A percentile compares a stretch with the other conserved stretches of the same genome.
These are phyloP conservation scores for Cyprinodon variegatus DNA, from an alignment of 2,113 vertebrate genomes.

Conservation along the genomic window DNA sequence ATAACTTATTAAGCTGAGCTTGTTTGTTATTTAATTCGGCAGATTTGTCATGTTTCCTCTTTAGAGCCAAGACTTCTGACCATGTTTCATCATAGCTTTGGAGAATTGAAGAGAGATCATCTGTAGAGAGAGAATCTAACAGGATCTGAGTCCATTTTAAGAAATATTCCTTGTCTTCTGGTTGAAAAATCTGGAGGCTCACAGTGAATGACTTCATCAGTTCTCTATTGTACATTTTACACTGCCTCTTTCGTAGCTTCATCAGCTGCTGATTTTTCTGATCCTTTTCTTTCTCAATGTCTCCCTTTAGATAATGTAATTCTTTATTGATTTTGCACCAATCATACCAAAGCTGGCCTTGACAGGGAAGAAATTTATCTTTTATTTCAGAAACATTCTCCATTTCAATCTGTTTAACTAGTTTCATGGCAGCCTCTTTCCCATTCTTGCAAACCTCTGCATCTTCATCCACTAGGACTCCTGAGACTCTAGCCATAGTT, in stretches of 20 bases:
- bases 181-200: slow-evolving; percentile 34
- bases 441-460: slow-evolving; percentile 37
- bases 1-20: slow-evolving; percentile 63
- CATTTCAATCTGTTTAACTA: slow-evolving; percentile 43
- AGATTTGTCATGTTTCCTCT: slow-evolving; percentile 45
- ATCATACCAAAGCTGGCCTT: slow-evolving; percentile 62
- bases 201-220: slow-evolving; percentile 38
- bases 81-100: slow-evolving; percentile 62
- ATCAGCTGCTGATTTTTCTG: slow-evolving; percentile 65
- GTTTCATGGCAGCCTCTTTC: slow-evolving; percentile 36
- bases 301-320: slow-evolving; percentile 61
- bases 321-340: slow-evolving; percentile 78
- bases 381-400: slow-evolving; percentile 67
- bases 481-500: slow-evolving; percentile 34
- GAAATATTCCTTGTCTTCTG: slow-evolving; percentile 68
- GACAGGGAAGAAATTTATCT: slow-evolving; percentile 40
- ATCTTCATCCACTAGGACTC: slow-evolving; percentile 71
- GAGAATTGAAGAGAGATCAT: slow-evolving; percentile 48
- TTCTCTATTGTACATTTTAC: background rate
- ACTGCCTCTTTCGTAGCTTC: slow-evolving; percentile 67
- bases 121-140: slow-evolving; percentile 56
- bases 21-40: slow-evolving; percentile 1
- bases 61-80: slow-evolving; percentile 53
- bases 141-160: slow-evolving; percentile 72
- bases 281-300: slow-evolving; percentile 60